Evolutionary conservation across 2,888 invertebrate genomes (phyloP), one percentile per base, ranked within the genome.

Genomic region (Cheiracanthium punctorium): DNA sequence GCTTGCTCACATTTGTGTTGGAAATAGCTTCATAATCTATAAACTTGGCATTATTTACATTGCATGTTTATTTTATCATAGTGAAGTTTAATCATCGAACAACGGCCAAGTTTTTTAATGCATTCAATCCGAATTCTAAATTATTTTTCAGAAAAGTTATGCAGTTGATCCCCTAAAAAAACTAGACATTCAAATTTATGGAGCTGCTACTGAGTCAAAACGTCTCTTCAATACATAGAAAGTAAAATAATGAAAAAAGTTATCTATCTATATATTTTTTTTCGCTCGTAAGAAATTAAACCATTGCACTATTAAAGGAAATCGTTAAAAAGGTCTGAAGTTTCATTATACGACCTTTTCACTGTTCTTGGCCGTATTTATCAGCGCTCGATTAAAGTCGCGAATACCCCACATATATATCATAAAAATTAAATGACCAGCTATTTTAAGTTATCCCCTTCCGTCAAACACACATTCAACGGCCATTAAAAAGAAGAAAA

Each of bases 361-460:
- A 24, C n/a, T n/a, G 17, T 24, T 58, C 58, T 58, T 58, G 17
- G 4, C 58, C 24, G 58, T 24, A 58, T 24, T 58, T 58, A 58
- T 58, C 58, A 24, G 20, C 24, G 58, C n/a, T 58, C 58, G 58
- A 58, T 58, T 58, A 58, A 58, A 58, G 20, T 58, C 58, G 58
- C 58, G 24, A 4, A 58, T 20, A n/a, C n/a, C n/a, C n/a, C n/a
- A 24, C 58, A 58, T 24, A 58, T 58, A 58, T 58, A 58, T 58
- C 58, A 58, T 58, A 58, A 58, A 58, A 58, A 58, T 58, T 58
- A 58, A 58, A 58, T 58, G 58, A 24, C 58, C 24, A 24, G 58
- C 58, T 17, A 58, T 58, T 58, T 58, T 58, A 58, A 58, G 24
- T 58, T 58, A 58, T 58, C 58, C 58, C 43, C 43, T 48, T 58